Base-by-base conservation (phyloP, 2,113 vertebrate genomes). In the Carassius auratus region DNA sequence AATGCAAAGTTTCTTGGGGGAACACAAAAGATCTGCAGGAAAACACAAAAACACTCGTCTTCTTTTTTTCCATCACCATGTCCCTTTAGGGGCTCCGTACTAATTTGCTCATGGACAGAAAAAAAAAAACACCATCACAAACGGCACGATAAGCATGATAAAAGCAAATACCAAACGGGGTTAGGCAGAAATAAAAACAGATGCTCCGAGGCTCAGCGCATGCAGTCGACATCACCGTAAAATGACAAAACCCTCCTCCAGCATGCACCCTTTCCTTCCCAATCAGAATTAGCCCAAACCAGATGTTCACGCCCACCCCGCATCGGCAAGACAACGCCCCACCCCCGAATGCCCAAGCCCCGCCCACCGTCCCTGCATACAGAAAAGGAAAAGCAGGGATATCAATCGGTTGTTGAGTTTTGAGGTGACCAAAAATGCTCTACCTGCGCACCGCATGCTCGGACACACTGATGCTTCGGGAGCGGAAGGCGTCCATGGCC, bases 401-500 rank as follows among this genome's bases (percentile, higher is more conserved):
- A 74, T 14, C 13, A 55, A 86, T 64, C n/a, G 91, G 80, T 87
- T 89, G 89, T 84, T 86, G 52, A 89, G 88, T 90, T 89, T 86
- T 89, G 48, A 83, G 77, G 86, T 93, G 93, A 94, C 94, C 93
- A 90, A 90, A 87, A 94, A 93, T 93, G 94, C 94, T 94, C 96
- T 98, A 99, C 98, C 98, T 99, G 97, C 96, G 97, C 93, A 96
- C 97, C 93, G 96, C 98, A 87, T 97, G 98, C 93, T 99, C 98
- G 93, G 98, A 99, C 92, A 99, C 97, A 92, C 97, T 99, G 98
- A 98, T 96, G 97, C 98, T 99, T 96, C 97, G 98, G 95, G 97
- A 98, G 87, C 97, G 97, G 97, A 99, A 99, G 95, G 96, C 97
- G 92, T 98, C 97, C 94, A 97, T 96, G 90, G 97, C 97, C 90